Conservation (phyloP, 2,888 invertebrate genomes). For the Odontocolon sp. region DNA sequence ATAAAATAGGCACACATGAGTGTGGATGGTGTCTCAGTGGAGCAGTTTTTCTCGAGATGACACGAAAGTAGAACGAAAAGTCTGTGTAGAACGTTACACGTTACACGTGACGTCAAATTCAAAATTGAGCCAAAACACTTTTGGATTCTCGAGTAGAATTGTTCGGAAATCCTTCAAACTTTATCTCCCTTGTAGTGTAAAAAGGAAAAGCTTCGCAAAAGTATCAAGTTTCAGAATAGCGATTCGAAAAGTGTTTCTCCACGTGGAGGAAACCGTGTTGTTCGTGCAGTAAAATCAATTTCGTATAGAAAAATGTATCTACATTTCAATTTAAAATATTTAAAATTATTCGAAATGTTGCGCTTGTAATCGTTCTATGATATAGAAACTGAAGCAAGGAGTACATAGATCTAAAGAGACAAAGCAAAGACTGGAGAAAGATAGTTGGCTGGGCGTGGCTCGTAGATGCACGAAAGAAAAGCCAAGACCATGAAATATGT, state of each 20-base stretch:
- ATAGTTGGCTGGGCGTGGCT: conserved; percentile 9
- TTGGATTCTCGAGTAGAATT: background rate
- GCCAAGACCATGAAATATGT: conserved; percentile 64
- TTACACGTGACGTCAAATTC: background rate
- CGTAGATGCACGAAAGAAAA: conserved; percentile 10
- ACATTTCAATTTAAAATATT: too few species aligned
- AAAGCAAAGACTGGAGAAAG: background rate
- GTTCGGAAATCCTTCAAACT: too few species aligned
- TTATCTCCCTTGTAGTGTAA: too few species aligned
- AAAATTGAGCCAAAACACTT: background rate
- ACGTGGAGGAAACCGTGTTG: too few species aligned
- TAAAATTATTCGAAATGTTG: too few species aligned
- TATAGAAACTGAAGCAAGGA: background rate
- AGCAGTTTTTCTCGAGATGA: background rate
- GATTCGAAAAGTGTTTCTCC: background rate
- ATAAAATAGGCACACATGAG: conserved; percentile 1
- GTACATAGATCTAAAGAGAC: background rate
- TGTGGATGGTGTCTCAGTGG: too few species aligned
- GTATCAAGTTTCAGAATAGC: background rate
- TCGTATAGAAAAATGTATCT: too few species aligned
- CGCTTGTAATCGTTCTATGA: too few species aligned
- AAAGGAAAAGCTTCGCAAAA: too few species aligned
- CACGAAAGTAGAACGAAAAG: background rate
- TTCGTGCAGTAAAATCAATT: too few species aligned
- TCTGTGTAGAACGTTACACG: background rate